phyloP scores from a whole-genome alignment of 1,140 invertebrate genomes.

The Chrysopa pallens region DNA sequence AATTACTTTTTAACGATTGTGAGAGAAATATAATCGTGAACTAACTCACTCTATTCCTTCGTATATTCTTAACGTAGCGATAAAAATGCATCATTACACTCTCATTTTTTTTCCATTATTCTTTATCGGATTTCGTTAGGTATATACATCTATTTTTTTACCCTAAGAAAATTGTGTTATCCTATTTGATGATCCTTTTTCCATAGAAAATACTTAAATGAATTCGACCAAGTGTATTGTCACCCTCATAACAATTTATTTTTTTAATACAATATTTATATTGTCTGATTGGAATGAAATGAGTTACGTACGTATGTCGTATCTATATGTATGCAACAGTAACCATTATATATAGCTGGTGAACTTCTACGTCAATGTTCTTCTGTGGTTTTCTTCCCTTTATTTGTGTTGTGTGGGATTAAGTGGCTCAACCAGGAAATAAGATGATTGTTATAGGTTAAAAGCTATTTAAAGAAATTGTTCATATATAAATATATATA shows the following conservation, averaged over 20 bases:
- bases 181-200: not conserved
- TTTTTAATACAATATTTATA: too few species aligned
- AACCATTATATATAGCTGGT: too few species aligned
- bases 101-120: not conserved
- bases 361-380: too few species aligned
- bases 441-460: not conserved
- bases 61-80: not conserved
- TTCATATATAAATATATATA: not conserved
- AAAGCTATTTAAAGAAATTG: not conserved
- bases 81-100: slow-evolving; percentile 1
- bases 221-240: not conserved
- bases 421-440: not conserved
- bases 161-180: slow-evolving; percentile 1
- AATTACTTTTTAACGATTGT: not conserved
- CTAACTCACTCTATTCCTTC: not conserved
- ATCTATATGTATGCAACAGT: too few species aligned
- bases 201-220: not conserved
- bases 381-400: too few species aligned
- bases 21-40: not conserved
- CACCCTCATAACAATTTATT: not conserved
- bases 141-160: not conserved
- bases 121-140: slow-evolving; percentile 2
- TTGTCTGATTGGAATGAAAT: too few species aligned
- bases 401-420: not conserved
- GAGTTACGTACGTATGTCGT: too few species aligned